These are phyloP conservation scores for Helicoverpa assulta DNA, from an alignment of 2,888 invertebrate species.

Conservation along the genomic window DNA sequence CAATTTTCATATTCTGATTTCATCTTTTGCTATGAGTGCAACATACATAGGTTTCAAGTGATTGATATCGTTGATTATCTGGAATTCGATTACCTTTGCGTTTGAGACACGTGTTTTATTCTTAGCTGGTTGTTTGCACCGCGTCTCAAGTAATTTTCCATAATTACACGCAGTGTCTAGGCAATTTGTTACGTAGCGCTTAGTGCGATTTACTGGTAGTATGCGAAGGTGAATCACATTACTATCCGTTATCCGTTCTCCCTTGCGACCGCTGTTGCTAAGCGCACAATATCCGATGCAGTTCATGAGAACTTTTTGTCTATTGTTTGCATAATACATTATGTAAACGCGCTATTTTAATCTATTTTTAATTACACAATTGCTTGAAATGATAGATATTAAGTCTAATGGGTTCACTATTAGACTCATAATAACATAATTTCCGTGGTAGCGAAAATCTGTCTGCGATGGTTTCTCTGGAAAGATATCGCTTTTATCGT, in stretches of 20 bases:
- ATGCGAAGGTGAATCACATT: constrained; percentile 56
- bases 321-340: constrained; percentile 36
- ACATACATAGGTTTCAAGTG: constrained; percentile 26
- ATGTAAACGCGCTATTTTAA: constrained; percentile 34
- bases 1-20: neutral
- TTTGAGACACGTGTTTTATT: constrained; percentile 48
- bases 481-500: constrained; percentile 27
- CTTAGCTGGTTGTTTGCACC: constrained; percentile 42
- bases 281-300: constrained; percentile 36
- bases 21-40: constrained; percentile 16
- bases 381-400: constrained; percentile 12
- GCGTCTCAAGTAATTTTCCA: constrained; percentile 63
- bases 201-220: constrained; percentile 50
- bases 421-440: neutral
- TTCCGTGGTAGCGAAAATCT: constrained; percentile 17
- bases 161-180: constrained; percentile 54
- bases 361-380: constrained; percentile 43
- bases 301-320: constrained; percentile 13
- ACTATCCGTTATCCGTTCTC: constrained; percentile 44
- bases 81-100: constrained; percentile 34
- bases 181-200: constrained; percentile 58
- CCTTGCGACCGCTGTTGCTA: constrained; percentile 51
- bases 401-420: constrained; percentile 11
- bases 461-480: constrained; percentile 8
- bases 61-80: constrained; percentile 32